Conservation (phyloP, 2,888 invertebrate species). For the Vandiemenella viatica region DNA sequence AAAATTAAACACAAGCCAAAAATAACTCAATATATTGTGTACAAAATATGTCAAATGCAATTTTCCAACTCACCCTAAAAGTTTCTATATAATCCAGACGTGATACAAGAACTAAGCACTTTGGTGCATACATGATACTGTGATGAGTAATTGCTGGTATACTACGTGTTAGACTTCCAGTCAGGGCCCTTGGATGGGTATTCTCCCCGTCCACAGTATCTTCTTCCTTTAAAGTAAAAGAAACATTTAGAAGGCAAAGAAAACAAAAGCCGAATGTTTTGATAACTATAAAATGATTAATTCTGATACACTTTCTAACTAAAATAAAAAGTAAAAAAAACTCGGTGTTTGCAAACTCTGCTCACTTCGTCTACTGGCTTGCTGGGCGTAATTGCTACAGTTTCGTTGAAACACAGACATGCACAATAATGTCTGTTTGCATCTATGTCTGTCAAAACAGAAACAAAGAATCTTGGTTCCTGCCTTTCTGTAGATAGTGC, state of each 20-base stretch:
- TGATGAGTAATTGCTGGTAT: constrained; percentile 71
- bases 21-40: no score
- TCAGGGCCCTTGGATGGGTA: constrained; percentile 28
- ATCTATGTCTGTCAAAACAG: constrained; percentile 92
- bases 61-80: constrained; percentile 57
- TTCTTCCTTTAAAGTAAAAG: constrained; percentile 44
- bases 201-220: constrained; percentile 53
- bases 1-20: no score
- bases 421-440: constrained; percentile 95
- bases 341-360: background rate
- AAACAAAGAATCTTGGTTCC: constrained; percentile 90
- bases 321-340: background rate
- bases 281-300: no score
- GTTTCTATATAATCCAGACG: constrained; percentile 90
- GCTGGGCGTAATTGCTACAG: constrained; percentile 78
- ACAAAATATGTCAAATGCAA: no score
- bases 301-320: no score
- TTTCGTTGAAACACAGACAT: constrained; percentile 92
- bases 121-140: constrained; percentile 94
- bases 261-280: background rate
- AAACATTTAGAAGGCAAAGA: background rate
- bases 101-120: constrained; percentile 93
- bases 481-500: constrained; percentile 75
- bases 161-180: constrained; percentile 33
- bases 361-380: constrained; percentile 81